phyloP scores from a whole-genome alignment of 37 sponge, comb jelly and placozoan species.

The Crambe crambe region DNA sequence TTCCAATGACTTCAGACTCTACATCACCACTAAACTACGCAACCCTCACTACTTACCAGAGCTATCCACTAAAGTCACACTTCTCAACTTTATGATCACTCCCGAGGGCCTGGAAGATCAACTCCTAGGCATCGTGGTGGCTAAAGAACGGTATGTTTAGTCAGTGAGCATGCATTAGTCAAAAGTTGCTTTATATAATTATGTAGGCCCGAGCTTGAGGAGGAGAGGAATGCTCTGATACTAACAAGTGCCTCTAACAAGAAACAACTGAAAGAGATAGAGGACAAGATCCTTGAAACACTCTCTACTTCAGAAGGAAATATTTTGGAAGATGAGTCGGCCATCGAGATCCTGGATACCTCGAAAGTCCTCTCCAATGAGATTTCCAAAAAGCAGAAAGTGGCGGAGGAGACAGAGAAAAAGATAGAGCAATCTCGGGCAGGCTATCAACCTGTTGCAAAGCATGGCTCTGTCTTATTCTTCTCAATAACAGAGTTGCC shows the following conservation, averaged over 20 bases:
- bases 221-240: constrained; percentile 95
- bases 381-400: constrained; percentile 88
- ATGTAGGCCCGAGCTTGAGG: constrained; percentile 95
- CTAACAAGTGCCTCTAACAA: constrained; percentile 96
- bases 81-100: constrained; percentile 99
- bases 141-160: constrained; percentile 83
- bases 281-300: constrained; percentile 98
- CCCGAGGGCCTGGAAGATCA: constrained; percentile 99
- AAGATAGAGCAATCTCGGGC: constrained; percentile 98
- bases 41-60: constrained; percentile 99
- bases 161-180: not conserved
- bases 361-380: constrained; percentile 93
- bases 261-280: constrained; percentile 98
- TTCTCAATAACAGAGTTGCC: constrained; percentile 99
- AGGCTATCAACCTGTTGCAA: constrained; percentile 96
- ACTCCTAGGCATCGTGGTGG: constrained; percentile 97
- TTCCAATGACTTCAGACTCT: constrained; percentile 94
- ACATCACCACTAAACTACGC: constrained; percentile 97
- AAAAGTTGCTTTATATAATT: not conserved
- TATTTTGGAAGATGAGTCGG: constrained; percentile 98
- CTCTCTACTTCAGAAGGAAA: constrained; percentile 98
- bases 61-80: constrained; percentile 92
- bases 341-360: constrained; percentile 95
- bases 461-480: constrained; percentile 95
- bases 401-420: constrained; percentile 98